Base-by-base conservation (phyloP, 2,797 vertebrate species). In the Hemibagrus guttatus region DNA sequence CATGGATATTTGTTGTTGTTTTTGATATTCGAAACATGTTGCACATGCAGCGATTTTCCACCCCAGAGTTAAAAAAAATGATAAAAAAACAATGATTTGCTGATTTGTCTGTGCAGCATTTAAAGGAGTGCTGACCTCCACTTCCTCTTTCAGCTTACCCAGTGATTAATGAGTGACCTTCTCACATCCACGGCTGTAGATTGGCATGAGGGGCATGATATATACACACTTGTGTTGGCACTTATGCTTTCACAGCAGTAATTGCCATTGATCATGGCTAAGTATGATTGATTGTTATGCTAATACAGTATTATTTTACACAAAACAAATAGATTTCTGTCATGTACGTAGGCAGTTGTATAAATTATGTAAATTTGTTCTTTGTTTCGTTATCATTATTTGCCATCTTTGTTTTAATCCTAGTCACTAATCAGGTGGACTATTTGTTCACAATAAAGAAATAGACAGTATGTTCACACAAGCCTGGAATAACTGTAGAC, bases 261-360 rank as follows among this genome's bases (percentile, higher is more conserved):
- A 86, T 92, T 90, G 87, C 93, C 91, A 95, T 93, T 93, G 91
- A 93, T 91, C 89, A 90, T 31, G 39, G 52, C 54, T 93, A 93
- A 95, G 92, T 90, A 85, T 94, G 93, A 95, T 93, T 93, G 93
- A 95, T 93, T 93, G 66, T 68, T 52, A 83, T 80, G 89, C 91
- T 92, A 94, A 93, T 92, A 91, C 87, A 93, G 88, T 61, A 71
- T 89, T 93, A 94, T n/a, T 76, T 76, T 4, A 12, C 26, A 63
- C 56, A 49, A 8, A 75, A 66, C 9, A 59, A 31, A 35, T 21
- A 46, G 52, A 78, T 39, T 84, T 42, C 26, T 35, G 56, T 84
- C n/a, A 39, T 14, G 6, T 59, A 39, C 21, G 14, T 39, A 26
- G 12, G 19, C 11, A 23, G 31, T 26, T 6, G 21, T 21, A 35